These are phyloP conservation scores for Pitta sordida DNA, from an alignment of 2,113 vertebrate species.

Conservation along the genomic window DNA sequence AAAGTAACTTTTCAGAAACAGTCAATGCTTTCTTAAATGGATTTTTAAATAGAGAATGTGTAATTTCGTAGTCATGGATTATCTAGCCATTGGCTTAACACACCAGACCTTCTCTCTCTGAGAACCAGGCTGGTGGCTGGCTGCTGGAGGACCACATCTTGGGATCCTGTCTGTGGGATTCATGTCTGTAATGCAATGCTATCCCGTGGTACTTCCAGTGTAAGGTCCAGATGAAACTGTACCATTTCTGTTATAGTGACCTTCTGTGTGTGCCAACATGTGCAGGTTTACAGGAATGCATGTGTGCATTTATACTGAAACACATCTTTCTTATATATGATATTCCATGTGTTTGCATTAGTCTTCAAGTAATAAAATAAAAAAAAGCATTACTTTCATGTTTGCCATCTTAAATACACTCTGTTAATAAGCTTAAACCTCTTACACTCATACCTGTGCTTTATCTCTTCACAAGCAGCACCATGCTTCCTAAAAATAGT, in stretches of 20 bases:
- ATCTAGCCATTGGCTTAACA: background rate
- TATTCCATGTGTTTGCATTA: background rate
- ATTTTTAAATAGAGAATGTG: background rate
- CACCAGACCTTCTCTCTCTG: background rate
- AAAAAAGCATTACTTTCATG: conserved; percentile 23
- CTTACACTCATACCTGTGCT: conserved; percentile 28
- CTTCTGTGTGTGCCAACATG: background rate
- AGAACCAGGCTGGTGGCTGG: background rate
- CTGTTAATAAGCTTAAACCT: conserved; percentile 53
- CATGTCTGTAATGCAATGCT: background rate
- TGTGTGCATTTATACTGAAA: background rate
- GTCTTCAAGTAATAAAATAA: conserved; percentile 24
- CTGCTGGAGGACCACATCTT: background rate
- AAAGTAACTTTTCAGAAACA: background rate
- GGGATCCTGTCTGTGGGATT: background rate
- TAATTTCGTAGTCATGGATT: background rate
- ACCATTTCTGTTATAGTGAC: background rate
- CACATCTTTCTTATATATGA: background rate
- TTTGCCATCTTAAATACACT: conserved; percentile 57
- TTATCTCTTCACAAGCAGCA: conserved; percentile 21
- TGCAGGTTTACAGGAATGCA: background rate
- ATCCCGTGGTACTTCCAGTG: background rate
- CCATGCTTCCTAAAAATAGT: conserved; percentile 51
- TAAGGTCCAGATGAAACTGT: background rate
- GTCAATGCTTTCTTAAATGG: background rate